A percentile compares a stretch with the other conserved stretches of the same genome.
phyloP scores from a whole-genome alignment of 2,797 vertebrate genomes.

The Avahi laniger region DNA sequence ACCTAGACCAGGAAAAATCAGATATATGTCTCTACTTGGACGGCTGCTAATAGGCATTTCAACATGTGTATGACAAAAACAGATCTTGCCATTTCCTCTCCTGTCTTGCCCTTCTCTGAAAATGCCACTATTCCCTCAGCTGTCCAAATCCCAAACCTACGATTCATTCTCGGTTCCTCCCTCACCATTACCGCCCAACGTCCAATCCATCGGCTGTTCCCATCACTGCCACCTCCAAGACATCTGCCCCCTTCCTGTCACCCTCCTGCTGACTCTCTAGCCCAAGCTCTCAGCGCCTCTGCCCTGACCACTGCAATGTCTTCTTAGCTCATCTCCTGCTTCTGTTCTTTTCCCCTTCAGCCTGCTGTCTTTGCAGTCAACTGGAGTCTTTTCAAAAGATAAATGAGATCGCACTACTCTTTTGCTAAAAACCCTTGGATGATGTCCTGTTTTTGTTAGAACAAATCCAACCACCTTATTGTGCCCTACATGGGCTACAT shows the following conservation, averaged over 20 bases:
- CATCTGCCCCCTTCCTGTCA: accelerated
- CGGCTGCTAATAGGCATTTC: background rate
- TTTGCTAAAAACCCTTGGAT: background rate
- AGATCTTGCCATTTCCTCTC: background rate
- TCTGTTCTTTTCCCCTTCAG: background rate
- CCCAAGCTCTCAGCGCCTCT: background rate
- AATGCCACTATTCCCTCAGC: background rate
- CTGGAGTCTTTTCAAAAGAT: background rate
- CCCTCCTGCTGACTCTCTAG: background rate
- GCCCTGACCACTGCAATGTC: background rate
- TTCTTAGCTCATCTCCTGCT: background rate
- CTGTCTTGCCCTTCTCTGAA: background rate
- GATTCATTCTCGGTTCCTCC: background rate
- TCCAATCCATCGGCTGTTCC: background rate
- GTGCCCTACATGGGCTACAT: background rate
- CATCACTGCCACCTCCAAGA: background rate
- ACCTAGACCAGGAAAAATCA: background rate
- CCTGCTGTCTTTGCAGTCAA: background rate
- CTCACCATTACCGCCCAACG: background rate
- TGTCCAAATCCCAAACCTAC: background rate
- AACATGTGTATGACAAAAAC: background rate
- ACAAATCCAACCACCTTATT: background rate
- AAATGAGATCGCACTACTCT: background rate
- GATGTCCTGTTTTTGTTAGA: background rate
- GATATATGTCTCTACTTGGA: background rate